Evolutionary conservation across 1,140 invertebrate species (phyloP), one percentile per base, ranked within the genome.

Genomic region (Pteromalus puparum): DNA sequence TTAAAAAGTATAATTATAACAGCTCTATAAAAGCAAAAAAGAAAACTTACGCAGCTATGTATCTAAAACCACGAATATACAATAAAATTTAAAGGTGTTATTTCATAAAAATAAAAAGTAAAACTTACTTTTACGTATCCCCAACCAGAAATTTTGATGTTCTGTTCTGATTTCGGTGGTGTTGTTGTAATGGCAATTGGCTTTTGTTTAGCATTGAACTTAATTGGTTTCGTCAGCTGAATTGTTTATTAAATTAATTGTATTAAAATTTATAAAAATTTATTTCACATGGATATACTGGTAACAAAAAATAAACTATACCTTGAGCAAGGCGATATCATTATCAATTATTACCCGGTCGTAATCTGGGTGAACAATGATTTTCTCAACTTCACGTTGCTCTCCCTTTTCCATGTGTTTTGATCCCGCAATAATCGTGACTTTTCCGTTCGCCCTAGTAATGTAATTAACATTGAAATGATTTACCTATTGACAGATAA

Each of bases 241-340:
- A 2, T 6, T 12, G 13, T 61, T n/a, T 0, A 48, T 48, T 15
- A 53, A 53, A 18, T 53, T 18, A 53, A 15, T 5, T 15, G 1
- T 18, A 53, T 53, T 21, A 53, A 18, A 18, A 53, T 53, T 53
- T 53, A 5, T 15, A 68, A 74, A 34, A 30, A 74, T 79, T n/a
- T 3, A 61, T 42, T 34, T 26, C 24, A n/a, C 28, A 24, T 38
- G 26, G 13, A 42, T 42, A 48, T 10, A 77, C 21, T 30, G 68
- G 53, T 61, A n/a, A 5, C 38, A 61, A 7, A 74, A 18, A 42
- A 15, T 61, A n/a, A 61, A 38, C 15, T 18, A 6, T n/a, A 83
- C 81, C 61, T 83, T 78, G n/a, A 83, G 61, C 46, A 83, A 72
- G 30, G 61, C 67, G 10, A 84, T 79, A n/a, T 84, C 82, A 53